Evolutionary conservation across 2,888 invertebrate genomes (phyloP), one percentile per base, ranked within the genome.

Genomic region (Meganola albula): DNA sequence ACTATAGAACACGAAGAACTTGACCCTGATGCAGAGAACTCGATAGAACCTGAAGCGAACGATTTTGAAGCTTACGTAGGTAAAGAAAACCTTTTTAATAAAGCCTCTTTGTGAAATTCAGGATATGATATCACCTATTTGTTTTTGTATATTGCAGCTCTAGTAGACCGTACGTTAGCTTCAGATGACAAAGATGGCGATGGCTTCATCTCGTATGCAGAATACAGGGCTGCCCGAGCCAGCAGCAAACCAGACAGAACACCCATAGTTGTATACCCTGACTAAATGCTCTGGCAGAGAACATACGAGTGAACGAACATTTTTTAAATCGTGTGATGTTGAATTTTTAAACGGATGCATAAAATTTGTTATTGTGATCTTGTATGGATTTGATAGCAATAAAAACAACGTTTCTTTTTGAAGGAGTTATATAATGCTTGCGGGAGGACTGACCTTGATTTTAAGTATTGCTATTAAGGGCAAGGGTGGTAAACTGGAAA

Each of bases 161-260:
- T 97, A 29, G 94, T 97, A 22, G 97, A 97, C 67, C 90, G 91
- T 50, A 95, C 97, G 6, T 74, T 97, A 20, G 86, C 88, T 34
- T 91, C 93, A 41, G 96, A 97, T 56, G 97, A 98, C 69, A 79
- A 89, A 1, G 92, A 97, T 66, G 89, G 91, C 21, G 96, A 97
- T 61, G 97, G 97, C 0, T 94, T 89, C 63, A 79, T 97, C 18
- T 95, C 92, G 38, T 97, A 97, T 66, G 87, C 92, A 0, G 97
- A 98, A 44, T 85, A 84, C 37, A 58, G 79, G 8, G 77, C 82
- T 1, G 84, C 83, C 0, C 58, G 84, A 14, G 60, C 56, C 0
- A 63, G 55, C 26, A 66, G 48, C 18, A 56, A 64, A 1, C 18
- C 42, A 1, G 68, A 74, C 1, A 54, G 76, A 10, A 70, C 74